Evolutionary conservation across 2,888 invertebrate genomes (phyloP).

Genomic region (Ligdia adustata): DNA sequence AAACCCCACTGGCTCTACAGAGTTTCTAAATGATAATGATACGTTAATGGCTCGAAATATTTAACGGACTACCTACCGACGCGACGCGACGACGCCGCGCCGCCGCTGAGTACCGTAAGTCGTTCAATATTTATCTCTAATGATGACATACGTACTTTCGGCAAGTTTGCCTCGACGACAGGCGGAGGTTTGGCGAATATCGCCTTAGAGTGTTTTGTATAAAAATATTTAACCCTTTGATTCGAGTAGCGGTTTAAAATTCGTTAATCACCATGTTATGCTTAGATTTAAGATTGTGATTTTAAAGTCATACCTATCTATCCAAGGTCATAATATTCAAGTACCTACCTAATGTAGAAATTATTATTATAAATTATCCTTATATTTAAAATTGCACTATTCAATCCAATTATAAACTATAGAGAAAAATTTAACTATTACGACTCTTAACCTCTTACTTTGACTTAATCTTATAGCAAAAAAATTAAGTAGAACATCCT

Average conservation of each 20-base stretch:
- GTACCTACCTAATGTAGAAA: conserved; percentile 55
- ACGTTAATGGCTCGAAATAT: not conserved
- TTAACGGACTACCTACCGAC: conserved; percentile 8
- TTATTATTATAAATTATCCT: conserved; percentile 21
- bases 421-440: conserved; percentile 9
- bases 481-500: conserved; percentile 3
- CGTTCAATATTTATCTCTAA: not conserved
- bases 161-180: conserved; percentile 2
- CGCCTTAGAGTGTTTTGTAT: conserved; percentile 43
- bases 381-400: conserved; percentile 21
- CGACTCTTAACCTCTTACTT: conserved; percentile 5
- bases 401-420: conserved; percentile 11
- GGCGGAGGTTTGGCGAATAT: not conserved
- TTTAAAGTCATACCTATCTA: conserved; percentile 69
- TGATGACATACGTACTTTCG: not conserved
- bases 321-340: conserved; percentile 53
- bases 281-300: conserved; percentile 67
- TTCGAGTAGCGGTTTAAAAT: conserved; percentile 60
- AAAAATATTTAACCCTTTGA: conserved; percentile 60
- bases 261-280: conserved; percentile 60
- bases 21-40: conserved; percentile 5
- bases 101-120: conserved; percentile 4
- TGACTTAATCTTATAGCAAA: conserved; percentile 9
- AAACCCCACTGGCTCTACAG: not conserved
- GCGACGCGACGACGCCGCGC: no score